These are phyloP conservation scores for Chironomus tepperi DNA, from an alignment of 1,140 invertebrate species.

Conservation along the genomic window DNA sequence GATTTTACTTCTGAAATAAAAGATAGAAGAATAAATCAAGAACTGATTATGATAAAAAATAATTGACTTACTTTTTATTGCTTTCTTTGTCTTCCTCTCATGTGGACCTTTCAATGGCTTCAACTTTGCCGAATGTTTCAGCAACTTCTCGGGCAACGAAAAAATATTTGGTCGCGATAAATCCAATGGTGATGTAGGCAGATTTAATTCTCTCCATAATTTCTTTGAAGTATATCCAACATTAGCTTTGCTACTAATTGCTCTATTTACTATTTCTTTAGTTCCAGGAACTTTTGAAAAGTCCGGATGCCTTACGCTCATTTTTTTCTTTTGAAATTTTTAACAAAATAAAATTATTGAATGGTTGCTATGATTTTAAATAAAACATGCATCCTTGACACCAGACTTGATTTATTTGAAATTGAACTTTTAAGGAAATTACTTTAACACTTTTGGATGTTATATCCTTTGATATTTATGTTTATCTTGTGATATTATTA, in stretches of 20 bases:
- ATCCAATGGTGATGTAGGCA: slow-evolving; percentile 36
- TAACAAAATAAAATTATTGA: too few species aligned
- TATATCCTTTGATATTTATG: too few species aligned
- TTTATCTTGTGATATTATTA: too few species aligned
- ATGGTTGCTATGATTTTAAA: too few species aligned
- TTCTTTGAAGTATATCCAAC: slow-evolving; percentile 35
- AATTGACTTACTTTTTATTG: slow-evolving; percentile 1
- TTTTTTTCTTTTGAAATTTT: neutral
- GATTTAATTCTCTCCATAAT: slow-evolving; percentile 38
- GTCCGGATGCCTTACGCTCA: neutral
- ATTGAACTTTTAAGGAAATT: too few species aligned
- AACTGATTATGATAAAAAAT: slow-evolving; percentile 11
- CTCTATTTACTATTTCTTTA: slow-evolving; percentile 34
- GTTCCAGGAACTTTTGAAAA: slow-evolving; percentile 16
- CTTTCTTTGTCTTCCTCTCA: slow-evolving; percentile 27
- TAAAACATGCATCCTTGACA: too few species aligned
- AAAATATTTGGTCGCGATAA: slow-evolving; percentile 25
- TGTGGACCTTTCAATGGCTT: slow-evolving; percentile 25
- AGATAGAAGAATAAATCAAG: slow-evolving; percentile 25
- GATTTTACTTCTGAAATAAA: slow-evolving; percentile 45
- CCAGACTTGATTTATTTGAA: too few species aligned
- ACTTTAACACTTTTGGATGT: too few species aligned
- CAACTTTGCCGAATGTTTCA: slow-evolving; percentile 28
- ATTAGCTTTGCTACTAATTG: slow-evolving; percentile 37
- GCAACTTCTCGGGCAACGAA: slow-evolving; percentile 33